Conservation (phyloP, 1,140 invertebrate species). For the Camponotus vicinus region DNA sequence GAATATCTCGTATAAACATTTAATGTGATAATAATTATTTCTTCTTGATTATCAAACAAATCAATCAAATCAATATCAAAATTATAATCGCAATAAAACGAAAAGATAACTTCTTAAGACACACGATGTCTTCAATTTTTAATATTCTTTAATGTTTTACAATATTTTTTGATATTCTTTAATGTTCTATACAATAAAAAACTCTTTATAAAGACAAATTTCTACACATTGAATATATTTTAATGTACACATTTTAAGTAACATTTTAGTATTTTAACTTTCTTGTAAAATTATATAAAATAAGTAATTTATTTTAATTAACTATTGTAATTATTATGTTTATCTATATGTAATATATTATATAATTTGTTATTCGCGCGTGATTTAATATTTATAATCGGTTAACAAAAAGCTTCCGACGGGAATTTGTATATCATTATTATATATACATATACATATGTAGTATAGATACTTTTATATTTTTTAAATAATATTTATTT, state of each 20-base stretch:
- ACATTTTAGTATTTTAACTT: not conserved
- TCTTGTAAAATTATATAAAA: slow-evolving; percentile 18
- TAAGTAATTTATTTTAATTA: slow-evolving; percentile 34
- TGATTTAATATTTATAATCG: slow-evolving; percentile 72
- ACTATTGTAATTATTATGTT: slow-evolving; percentile 43
- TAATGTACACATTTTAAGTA: not conserved
- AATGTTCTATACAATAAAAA: not conserved
- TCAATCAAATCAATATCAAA: not conserved
- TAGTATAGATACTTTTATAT: slow-evolving; percentile 74
- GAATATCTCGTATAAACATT: slow-evolving; percentile 18
- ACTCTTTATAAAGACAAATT: slow-evolving; percentile 32
- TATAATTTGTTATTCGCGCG: slow-evolving; percentile 62
- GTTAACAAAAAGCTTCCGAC: slow-evolving; percentile 55
- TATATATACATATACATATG: slow-evolving; percentile 68
- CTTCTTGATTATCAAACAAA: slow-evolving; percentile 12
- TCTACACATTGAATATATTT: slow-evolving; percentile 19
- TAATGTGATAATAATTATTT: slow-evolving; percentile 7
- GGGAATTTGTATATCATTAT: slow-evolving; percentile 64
- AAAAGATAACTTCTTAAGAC: not conserved
- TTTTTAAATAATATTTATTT: slow-evolving; percentile 78
- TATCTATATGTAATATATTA: slow-evolving; percentile 12
- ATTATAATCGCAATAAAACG: slow-evolving; percentile 24
- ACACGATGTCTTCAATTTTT: too few relatives aligned
- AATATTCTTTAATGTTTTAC: not conserved
- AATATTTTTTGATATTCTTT: too few relatives aligned